Evolutionary conservation across 2,888 invertebrate species (phyloP).

Genomic region (Tachina grossa): DNA sequence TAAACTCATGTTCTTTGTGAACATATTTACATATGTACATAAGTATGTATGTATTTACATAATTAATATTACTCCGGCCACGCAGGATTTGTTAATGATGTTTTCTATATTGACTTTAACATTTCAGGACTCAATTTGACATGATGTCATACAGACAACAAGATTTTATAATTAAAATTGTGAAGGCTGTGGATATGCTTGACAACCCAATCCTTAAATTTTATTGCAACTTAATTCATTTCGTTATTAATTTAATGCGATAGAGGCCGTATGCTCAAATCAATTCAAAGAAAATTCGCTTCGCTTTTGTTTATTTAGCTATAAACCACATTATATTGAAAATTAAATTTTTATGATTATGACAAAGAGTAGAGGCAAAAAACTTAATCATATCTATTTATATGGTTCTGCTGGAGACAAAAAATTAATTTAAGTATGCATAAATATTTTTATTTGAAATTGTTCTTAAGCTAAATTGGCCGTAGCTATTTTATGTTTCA

Average conservation of each 20-base stretch:
- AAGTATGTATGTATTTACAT: background rate
- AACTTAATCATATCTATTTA: background rate
- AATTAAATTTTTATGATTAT: conserved; percentile 18
- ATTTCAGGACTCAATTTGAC: conserved; percentile 5
- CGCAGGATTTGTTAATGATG: conserved; percentile 29
- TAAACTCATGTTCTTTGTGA: background rate
- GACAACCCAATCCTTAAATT: background rate
- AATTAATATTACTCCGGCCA: conserved; percentile 2
- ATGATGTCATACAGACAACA: conserved; percentile 42
- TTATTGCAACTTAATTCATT: background rate
- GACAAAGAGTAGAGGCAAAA: background rate
- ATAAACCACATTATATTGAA: conserved; percentile 16
- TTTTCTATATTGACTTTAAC: conserved; percentile 25
- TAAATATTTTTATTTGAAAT: too few species aligned
- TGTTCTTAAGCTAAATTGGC: background rate
- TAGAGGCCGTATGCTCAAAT: background rate
- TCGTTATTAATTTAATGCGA: background rate
- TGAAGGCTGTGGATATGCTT: background rate
- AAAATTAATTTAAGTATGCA: background rate
- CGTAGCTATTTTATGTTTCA: background rate
- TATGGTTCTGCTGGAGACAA: too few species aligned
- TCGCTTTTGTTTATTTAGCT: conserved; percentile 23
- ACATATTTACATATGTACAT: background rate
- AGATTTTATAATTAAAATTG: conserved; percentile 22
- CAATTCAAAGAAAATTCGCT: conserved; percentile 6